Evolutionary conservation across 2,113 vertebrate genomes (phyloP), one percentile per base, ranked within the genome.

Genomic region (Camelus dromedarius): DNA sequence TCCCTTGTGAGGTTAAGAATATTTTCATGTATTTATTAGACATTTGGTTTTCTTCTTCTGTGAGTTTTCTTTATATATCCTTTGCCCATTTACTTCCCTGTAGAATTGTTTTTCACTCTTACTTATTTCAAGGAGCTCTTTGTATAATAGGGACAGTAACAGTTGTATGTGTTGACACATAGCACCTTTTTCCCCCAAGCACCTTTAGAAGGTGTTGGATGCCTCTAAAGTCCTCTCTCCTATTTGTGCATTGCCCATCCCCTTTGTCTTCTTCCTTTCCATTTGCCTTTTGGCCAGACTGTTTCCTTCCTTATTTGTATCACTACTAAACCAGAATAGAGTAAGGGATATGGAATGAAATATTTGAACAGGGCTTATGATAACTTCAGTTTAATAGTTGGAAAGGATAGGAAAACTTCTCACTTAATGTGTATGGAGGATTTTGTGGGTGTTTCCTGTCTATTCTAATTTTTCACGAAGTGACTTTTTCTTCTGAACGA

Each of bases 391-490:
- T 84, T 85, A 66, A 12, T 86, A 66, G 15, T 86, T 93, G 76
- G 22, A 76, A 95, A 85, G 24, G 20, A 86, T 18, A 95, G 73
- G 54, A 48, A 91, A 77, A 48, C 6, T 24, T 35, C 4, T 84
- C 38, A 66, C 38, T 82, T 75, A 48, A 46, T 42, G 5, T 86
- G 22, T 70, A 6, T 72, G 70, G 35, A 96, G 11, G 58, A 80
- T 52, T 93, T 60, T 80, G 38, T 46, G 46, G 30, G 14, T 73
- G 10, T 50, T 30, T 94, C 13, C 56, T 76, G 3, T 87, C 2
- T 84, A 72, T 77, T 89, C 42, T 5, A 91, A 16, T 93, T 91
- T 94, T 94, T 84, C 24, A 91, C 42, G 19, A 75, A 2, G 26
- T 86, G 73, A 54, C 32, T 85, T 95, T 92, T 92, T 19, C n/a